Evolutionary conservation across 2,113 vertebrate genomes (phyloP), one percentile per base, ranked within the genome.

Genomic region (Leucosticte australis): DNA sequence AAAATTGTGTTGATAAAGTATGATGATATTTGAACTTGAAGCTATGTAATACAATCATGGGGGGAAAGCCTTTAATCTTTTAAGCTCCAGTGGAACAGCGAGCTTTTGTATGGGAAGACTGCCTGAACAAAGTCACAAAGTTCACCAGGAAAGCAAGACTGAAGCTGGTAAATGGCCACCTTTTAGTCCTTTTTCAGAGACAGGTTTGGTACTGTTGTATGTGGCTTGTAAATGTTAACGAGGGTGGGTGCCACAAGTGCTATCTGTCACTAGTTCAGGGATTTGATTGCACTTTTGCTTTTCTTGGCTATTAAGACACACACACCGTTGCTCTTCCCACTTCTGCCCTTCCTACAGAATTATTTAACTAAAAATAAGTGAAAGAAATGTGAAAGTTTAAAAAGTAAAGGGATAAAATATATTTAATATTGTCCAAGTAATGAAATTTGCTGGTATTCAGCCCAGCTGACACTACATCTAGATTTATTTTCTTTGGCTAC

Each of bases 241-340:
- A 88, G 83, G 86, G 92, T 82, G 89, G 78, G 87, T 93, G 95
- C 96, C 96, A 91, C 93, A 93, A 75, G 74, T 65, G 56, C 79
- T 91, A 94, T 90, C 82, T 95, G 94, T 92, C 95, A 90, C 95
- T 90, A 94, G 92, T 96, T 97, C 97, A 98, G 98, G 97, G 97
- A 97, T 94, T 96, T 95, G 90, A 96, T 96, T 96, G 97, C 98
- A 98, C 98, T 98, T 98, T 97, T 96, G 93, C 91, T 97, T 95
- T 94, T 98, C 87, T 83, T 95, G 87, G 88, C 82, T 95, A 89
- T 97, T 96, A 87, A 85, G 77, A 81, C 60, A 95, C 90, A 90
- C 49, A 84, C 6, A 4, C 33, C 71, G 52, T 93, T 92, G 44
- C 50, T 83, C 87, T 78, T 95, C 89, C 83, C 60, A 50, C 27